phyloP scores from a whole-genome alignment of 2,797 vertebrate species.

The Tokudaia tokunoshimensis region DNA sequence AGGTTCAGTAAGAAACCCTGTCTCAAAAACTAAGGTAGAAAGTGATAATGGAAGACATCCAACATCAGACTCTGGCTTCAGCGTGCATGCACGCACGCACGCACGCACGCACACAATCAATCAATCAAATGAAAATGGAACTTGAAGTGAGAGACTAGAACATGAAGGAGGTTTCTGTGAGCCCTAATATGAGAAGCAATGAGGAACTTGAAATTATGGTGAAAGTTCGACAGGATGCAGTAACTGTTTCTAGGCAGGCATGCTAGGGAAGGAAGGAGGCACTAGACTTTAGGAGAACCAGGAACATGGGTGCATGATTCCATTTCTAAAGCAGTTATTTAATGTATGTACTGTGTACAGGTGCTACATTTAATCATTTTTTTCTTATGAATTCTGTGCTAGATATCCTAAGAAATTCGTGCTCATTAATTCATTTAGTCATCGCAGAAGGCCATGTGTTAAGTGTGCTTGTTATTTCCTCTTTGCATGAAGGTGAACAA shows the following conservation, averaged over 20 bases:
- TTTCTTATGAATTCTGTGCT: not conserved
- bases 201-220: not conserved
- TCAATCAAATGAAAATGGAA: not conserved
- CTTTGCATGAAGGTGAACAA: not conserved
- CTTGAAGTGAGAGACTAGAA: not conserved
- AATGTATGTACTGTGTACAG: not conserved
- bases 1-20: not conserved
- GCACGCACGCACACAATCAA: not conserved
- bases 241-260: not conserved
- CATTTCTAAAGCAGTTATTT: not conserved
- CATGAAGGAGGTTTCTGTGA: not conserved
- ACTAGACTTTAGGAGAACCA: constrained; percentile 9
- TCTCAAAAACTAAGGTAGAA: not conserved
- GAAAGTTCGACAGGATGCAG: not conserved
- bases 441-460: not conserved
- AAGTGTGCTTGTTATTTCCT: not conserved
- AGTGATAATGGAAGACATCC: not conserved
- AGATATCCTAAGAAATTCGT: not conserved
- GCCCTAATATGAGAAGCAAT: not conserved
- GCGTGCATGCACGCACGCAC: fast-evolving
- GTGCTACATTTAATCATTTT: not conserved
- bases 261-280: not conserved
- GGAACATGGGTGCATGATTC: not conserved
- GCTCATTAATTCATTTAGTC: not conserved
- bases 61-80: not conserved